Percentiles rank a stretch among this genome's conserved stretches.
phyloP scores from a whole-genome alignment of 2,113 vertebrate species.

The Seriola dumerili region DNA sequence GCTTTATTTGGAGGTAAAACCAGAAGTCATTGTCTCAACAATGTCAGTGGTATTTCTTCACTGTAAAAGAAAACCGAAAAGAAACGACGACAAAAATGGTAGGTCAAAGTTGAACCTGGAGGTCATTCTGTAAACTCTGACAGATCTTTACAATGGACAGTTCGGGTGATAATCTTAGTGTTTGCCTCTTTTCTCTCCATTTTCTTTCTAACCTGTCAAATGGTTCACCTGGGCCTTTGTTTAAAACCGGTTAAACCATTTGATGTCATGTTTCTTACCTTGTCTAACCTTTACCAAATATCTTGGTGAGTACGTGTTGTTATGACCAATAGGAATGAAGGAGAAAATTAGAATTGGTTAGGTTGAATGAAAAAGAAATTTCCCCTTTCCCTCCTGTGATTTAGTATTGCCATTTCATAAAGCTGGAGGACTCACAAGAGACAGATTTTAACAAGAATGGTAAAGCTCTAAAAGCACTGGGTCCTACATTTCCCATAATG shows the following conservation, averaged over 20 bases:
- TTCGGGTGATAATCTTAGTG: background rate
- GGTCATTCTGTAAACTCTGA: too few relatives aligned
- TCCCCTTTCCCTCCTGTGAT: background rate
- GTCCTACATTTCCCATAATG: background rate
- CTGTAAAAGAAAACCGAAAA: too few relatives aligned
- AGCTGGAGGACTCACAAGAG: background rate
- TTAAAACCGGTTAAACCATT: background rate
- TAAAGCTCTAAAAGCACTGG: background rate
- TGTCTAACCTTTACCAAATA: background rate
- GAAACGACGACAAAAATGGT: too few relatives aligned
- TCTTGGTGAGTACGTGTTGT: background rate
- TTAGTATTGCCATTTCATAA: background rate
- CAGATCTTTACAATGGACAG: background rate
- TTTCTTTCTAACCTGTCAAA: background rate
- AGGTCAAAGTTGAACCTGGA: too few relatives aligned
- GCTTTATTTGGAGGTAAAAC: conserved; percentile 11
- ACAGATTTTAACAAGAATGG: background rate
- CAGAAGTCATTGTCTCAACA: background rate
- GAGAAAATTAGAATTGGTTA: background rate
- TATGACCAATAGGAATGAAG: background rate
- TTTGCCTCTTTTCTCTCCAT: background rate
- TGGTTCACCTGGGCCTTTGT: background rate
- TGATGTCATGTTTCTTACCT: background rate
- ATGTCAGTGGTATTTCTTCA: too few relatives aligned
- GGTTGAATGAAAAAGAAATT: background rate